Base-by-base conservation (phyloP, 2,888 invertebrate species). In the Orchestes rusci region DNA sequence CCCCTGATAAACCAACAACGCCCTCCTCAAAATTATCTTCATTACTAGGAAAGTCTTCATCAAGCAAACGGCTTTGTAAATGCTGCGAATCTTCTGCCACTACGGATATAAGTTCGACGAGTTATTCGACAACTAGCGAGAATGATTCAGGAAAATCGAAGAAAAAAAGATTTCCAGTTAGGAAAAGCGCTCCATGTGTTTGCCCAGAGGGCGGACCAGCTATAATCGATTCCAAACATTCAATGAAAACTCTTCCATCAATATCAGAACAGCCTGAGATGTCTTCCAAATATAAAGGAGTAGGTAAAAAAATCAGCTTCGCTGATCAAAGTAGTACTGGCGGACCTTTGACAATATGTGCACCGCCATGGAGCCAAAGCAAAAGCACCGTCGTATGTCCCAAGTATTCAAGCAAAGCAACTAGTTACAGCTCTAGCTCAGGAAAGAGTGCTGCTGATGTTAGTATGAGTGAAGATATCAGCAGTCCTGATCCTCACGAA, bases 181-280 rank as follows among this genome's bases (percentile, higher is more conserved):
- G 42, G 10, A 16, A 41, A 31, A 45, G 47, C 45, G 41, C 52
- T 16, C 47, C 47, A 1, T 52, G 49, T 18, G 31, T 46, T 12
- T 52, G 50, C 16, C 16, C 37, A 4, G 35, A 32, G 19, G 42
- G 54, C 34, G 45, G 44, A n/a, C 55, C 54, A 5, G 57, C 59
- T 1, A 37, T 52, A 3, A 54, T 59, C 8, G 59, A 58, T 16
- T 50, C 58, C 2, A 54, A 55, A 23, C 51, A 55, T 2, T 54
- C 59, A 1, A 53, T 56, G 53, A 59, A 57, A 45, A 39, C 52
- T 8, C 34, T 61, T 8, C 57, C 60, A 0, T 58, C 58, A 1
- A 58, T 60, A 12, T 55, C 53, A 4, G 60, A 60, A 48, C 54
- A 58, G 29, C 54, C 59, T 2, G 61, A 61, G 43, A 31, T 51